These are phyloP conservation scores for Phymatocera aterrima DNA, from an alignment of 2,888 invertebrate genomes.

Conservation along the genomic window DNA sequence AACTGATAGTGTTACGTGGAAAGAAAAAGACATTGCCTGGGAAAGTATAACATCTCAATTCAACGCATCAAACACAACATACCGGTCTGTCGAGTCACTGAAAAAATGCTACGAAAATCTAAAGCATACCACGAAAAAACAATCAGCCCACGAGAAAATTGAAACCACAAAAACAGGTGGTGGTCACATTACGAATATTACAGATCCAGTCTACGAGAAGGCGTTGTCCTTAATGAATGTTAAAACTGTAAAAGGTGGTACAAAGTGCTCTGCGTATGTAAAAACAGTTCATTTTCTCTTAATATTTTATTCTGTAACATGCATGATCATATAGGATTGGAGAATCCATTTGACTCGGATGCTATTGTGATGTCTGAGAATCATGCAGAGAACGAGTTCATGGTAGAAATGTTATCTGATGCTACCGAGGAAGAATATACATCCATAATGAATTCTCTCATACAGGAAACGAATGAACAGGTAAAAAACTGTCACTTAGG, in stretches of 20 bases:
- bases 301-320: not conserved
- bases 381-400: not conserved
- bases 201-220: not conserved
- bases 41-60: constrained; percentile 14
- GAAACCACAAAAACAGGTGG: not conserved
- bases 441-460: not conserved
- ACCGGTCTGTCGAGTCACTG: not conserved
- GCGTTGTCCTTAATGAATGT: not conserved
- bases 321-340: not conserved
- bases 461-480: not conserved
- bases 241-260: not conserved
- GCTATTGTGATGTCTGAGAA: not conserved
- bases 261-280: not conserved
- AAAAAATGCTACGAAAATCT: constrained; percentile 42
- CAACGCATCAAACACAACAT: constrained; percentile 23
- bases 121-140: constrained; percentile 7
- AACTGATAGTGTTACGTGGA: not conserved
- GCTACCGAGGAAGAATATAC: not conserved
- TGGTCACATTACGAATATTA: not conserved
- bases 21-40: constrained; percentile 28
- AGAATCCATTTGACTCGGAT: not conserved
- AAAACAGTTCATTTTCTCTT: not conserved
- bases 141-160: constrained; percentile 7
- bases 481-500: not conserved
- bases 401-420: not conserved